A percentile compares a stretch with the other conserved stretches of the same genome.
Evolutionary conservation across 2,113 vertebrate genomes (phyloP).

Genomic region (Campylomormyrus tamandua): DNA sequence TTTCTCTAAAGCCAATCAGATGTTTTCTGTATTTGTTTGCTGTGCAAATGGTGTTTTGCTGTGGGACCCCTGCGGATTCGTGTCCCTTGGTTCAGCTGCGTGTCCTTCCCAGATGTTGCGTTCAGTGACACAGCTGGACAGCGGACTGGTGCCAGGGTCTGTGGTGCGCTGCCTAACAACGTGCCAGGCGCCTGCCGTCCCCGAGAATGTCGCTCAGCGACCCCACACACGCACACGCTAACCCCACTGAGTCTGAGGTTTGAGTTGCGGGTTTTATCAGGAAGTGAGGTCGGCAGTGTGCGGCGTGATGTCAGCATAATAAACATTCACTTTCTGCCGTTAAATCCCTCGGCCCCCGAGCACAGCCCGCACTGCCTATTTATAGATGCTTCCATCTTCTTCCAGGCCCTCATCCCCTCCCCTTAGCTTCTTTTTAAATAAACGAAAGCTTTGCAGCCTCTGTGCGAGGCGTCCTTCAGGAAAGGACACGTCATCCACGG

Average conservation of each 20-base stretch:
- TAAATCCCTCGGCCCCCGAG: slow-evolving; percentile 14
- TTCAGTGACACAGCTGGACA: not conserved
- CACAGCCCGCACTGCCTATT: not conserved
- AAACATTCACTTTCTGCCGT: not conserved
- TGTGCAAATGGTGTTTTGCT: not conserved
- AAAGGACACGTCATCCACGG: not conserved
- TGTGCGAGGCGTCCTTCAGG: slow-evolving; percentile 16
- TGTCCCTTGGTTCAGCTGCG: not conserved
- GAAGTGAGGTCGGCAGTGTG: not conserved
- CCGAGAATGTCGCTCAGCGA: not conserved
- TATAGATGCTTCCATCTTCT: slow-evolving; percentile 9
- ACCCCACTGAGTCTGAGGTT: not conserved
- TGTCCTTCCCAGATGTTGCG: not conserved
- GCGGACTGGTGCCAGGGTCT: not conserved
- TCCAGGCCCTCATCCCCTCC: slow-evolving; percentile 8
- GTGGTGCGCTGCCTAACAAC: not conserved
- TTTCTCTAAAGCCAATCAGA: not conserved
- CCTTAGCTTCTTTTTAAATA: slow-evolving; percentile 1
- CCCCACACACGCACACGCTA: not conserved
- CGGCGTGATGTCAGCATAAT: slow-evolving; percentile 10
- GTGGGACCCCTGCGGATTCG: not conserved
- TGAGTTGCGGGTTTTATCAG: not conserved
- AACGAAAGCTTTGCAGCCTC: slow-evolving; percentile 17
- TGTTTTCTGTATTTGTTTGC: not conserved
- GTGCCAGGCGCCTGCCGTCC: not conserved